These are phyloP conservation scores for Brachionus rotundiformis DNA, from an alignment of 1,140 invertebrate genomes.

Conservation along the genomic window DNA sequence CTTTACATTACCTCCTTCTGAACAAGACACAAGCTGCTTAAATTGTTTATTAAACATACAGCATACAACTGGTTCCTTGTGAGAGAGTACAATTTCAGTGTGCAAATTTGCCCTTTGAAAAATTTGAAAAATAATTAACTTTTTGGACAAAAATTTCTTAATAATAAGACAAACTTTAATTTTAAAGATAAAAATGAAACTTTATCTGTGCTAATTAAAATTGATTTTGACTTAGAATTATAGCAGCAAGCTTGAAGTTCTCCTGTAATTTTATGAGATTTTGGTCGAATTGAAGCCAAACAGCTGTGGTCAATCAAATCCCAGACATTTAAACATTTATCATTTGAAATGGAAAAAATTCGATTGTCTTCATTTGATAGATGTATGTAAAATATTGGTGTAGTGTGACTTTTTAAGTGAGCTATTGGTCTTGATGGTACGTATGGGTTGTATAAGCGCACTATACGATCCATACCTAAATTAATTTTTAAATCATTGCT, in stretches of 20 bases:
- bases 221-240: constrained; percentile 58
- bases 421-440: constrained; percentile 63
- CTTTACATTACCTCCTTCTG: constrained; percentile 57
- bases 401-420: constrained; percentile 62
- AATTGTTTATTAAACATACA: constrained; percentile 62
- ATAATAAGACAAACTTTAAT: too few relatives aligned
- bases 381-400: constrained; percentile 63
- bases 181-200: constrained; percentile 60
- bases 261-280: constrained; percentile 63
- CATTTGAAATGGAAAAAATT: constrained; percentile 64
- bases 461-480: constrained; percentile 63
- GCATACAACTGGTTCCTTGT: constrained; percentile 63
- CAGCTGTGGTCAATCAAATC: constrained; percentile 63
- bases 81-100: constrained; percentile 61
- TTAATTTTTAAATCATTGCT: constrained; percentile 23
- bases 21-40: constrained; percentile 63
- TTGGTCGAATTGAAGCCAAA: constrained; percentile 61
- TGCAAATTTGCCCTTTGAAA: constrained; percentile 58
- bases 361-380: constrained; percentile 63
- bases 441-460: constrained; percentile 65
- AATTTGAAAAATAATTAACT: background rate
- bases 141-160: background rate
- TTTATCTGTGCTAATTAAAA: constrained; percentile 62
- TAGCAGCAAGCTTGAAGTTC: constrained; percentile 63
- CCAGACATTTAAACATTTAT: constrained; percentile 60